Base-by-base conservation (phyloP, 2,888 invertebrate genomes). In the Rhagonycha lutea region DNA sequence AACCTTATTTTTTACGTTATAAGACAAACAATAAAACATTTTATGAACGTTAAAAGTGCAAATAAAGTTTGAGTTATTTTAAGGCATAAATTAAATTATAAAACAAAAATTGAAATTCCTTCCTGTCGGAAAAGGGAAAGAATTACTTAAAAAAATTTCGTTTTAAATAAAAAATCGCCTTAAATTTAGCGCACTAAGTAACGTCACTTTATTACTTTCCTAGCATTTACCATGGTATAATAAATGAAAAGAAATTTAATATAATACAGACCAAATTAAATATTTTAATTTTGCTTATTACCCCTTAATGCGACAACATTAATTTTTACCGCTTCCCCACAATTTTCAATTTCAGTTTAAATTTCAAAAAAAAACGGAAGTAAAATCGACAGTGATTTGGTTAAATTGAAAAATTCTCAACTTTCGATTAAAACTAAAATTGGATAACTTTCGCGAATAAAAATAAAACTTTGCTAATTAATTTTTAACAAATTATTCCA, bases 81-180 rank as follows among this genome's bases (percentile, higher is more conserved):
- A n/a, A 47, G 47, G 47, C 47, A 47, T 47, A 47, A 47, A 47
- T 47, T 47, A 47, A 47, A 47, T 47, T 47, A 47, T 47, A 18
- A 63, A 32, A 70, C n/a, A 23, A 70, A 18, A 71, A 71, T 32
- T 65, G 32, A 63, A 71, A 71, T 65, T 65, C 71, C 65, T 47
- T 71, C 70, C 63, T 70, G 70, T 70, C 65, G 24, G 32, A 63
- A 63, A 24, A 63, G 23, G 24, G n/a, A 63, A 24, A 24, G 24
- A 63, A 63, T 47, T 47, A 47, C 47, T 47, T 47, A 47, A 47
- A 47, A 32, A 47, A 47, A 47, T 47, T 47, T 47, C 47, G 47
- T 47, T 47, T 47, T 47, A 63, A 63, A 63, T 63, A 63, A 63
- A 24, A 24, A 63, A 63, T 63, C 24, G 23, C 63, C 23, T 63